Evolutionary conservation across 92 coral and sea anemone species (phyloP).

Genomic region (Palythoa heliodiscus): DNA sequence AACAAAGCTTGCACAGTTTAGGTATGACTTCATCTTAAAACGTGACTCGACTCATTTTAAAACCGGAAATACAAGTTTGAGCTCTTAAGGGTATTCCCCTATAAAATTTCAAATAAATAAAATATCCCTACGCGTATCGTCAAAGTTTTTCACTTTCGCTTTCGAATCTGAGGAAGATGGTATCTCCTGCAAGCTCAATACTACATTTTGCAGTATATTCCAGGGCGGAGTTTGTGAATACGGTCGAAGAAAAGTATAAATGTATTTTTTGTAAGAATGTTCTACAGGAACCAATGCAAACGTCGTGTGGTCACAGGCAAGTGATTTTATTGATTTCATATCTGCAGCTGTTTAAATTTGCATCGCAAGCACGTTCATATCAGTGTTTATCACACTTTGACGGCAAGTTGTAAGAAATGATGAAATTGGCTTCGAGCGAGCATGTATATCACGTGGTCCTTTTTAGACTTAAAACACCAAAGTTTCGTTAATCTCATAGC

Average conservation of each 20-base stretch:
- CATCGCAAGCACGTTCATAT: not conserved
- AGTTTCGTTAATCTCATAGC: too few relatives aligned
- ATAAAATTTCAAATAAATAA: not conserved
- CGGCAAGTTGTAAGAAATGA: not conserved
- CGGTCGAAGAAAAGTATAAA: slow-evolving; percentile 58
- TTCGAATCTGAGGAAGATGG: slow-evolving; percentile 3
- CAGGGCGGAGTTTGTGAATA: slow-evolving; percentile 24
- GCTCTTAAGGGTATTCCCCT: not conserved
- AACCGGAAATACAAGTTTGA: too few relatives aligned
- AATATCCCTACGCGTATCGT: not conserved
- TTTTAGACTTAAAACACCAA: too few relatives aligned
- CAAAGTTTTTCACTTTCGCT: not conserved
- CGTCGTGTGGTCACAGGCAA: slow-evolving; percentile 82
- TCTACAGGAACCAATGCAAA: slow-evolving; percentile 67
- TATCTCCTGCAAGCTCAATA: not conserved
- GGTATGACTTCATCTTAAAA: too few relatives aligned
- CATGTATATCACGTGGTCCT: not conserved
- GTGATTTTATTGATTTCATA: slow-evolving; percentile 8
- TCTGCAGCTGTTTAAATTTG: not conserved
- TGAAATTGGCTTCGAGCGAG: not conserved
- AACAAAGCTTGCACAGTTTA: too few relatives aligned
- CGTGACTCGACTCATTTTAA: too few relatives aligned
- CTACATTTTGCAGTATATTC: not conserved
- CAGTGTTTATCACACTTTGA: not conserved
- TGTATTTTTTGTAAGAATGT: slow-evolving; percentile 57